These are phyloP conservation scores for Poecilia wingei DNA, from an alignment of 2,797 vertebrate species.

Conservation along the genomic window DNA sequence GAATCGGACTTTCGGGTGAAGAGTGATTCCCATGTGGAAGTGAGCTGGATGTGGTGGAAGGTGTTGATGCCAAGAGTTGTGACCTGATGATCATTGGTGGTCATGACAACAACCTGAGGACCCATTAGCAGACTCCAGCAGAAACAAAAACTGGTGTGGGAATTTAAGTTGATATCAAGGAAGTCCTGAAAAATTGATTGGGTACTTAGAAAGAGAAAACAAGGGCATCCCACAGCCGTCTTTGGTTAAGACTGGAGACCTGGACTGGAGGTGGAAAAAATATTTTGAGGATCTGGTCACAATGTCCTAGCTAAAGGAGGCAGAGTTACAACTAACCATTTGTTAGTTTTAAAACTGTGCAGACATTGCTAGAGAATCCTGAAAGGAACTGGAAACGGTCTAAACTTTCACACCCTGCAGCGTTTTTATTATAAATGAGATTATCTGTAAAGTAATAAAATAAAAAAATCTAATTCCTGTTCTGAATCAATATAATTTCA, in stretches of 20 bases:
- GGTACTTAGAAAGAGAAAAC: not conserved
- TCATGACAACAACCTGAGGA: not conserved
- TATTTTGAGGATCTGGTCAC: not conserved
- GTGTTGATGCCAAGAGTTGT: not conserved
- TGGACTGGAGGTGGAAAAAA: not conserved
- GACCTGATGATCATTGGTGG: not conserved
- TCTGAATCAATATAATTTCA: constrained; percentile 6
- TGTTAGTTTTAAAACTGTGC: not conserved
- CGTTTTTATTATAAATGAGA: constrained; percentile 22
- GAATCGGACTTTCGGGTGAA: not conserved
- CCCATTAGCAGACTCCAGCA: not conserved
- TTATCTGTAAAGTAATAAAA: constrained; percentile 30
- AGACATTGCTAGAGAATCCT: not conserved
- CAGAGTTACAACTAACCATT: not conserved
- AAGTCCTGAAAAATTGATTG: not conserved
- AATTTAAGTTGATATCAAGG: not conserved
- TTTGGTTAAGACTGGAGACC: not conserved
- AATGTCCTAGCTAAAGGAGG: not conserved
- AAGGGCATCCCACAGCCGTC: not conserved
- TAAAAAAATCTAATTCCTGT: constrained; percentile 18
- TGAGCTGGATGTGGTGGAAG: not conserved
- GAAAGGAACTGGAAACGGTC: not conserved
- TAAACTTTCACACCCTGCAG: constrained; percentile 8
- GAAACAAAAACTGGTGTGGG: not conserved
- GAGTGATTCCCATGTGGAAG: not conserved